phyloP scores from a whole-genome alignment of 2,797 vertebrate genomes.

The Cossypha niveicapilla region DNA sequence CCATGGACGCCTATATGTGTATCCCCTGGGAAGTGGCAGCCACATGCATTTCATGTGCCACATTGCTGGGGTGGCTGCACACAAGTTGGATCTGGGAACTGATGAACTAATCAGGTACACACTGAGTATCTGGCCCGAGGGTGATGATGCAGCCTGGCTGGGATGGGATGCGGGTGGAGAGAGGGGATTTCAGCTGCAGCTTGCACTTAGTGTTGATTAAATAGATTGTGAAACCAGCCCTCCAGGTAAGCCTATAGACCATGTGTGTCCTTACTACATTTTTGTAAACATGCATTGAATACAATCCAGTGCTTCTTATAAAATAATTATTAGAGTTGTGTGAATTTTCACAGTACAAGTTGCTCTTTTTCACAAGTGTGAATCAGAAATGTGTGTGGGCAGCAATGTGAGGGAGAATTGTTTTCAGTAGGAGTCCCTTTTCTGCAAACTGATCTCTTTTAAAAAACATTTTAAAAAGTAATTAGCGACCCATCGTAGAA shows the following conservation, averaged over 20 bases:
- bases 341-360: background rate
- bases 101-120: background rate
- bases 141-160: background rate
- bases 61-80: background rate
- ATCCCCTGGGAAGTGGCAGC: background rate
- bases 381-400: background rate
- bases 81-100: background rate
- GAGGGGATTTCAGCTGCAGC: background rate
- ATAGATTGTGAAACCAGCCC: background rate
- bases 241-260: background rate
- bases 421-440: background rate
- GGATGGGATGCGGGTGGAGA: background rate
- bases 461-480: background rate
- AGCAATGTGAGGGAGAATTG: background rate
- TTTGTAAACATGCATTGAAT: background rate
- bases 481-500: background rate
- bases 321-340: background rate
- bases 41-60: background rate
- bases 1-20: fast-evolving
- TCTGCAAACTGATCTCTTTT: background rate
- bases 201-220: background rate
- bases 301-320: background rate
- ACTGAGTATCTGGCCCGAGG: background rate
- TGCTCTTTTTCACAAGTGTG: background rate
- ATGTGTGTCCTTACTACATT: background rate